Percentiles rank a stretch among this genome's conserved stretches.
These are phyloP conservation scores for Seriola rivoliana DNA, from an alignment of 2,113 vertebrate genomes.

Conservation along the genomic window DNA sequence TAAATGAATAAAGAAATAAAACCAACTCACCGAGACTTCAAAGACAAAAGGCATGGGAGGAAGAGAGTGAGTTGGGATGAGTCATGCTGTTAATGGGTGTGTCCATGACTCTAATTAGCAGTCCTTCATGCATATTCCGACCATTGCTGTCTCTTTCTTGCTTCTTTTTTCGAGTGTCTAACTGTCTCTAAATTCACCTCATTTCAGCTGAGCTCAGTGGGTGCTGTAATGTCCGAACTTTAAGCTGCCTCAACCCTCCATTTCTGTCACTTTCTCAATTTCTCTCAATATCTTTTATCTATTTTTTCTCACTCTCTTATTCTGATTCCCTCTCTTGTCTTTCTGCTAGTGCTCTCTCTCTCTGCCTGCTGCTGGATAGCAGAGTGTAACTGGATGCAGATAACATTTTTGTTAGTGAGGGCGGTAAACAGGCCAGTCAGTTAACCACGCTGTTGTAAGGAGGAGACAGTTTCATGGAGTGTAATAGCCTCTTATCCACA, in stretches of 20 bases:
- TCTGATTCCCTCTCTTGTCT: background rate
- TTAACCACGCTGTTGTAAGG: constrained; percentile 17
- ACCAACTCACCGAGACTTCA: constrained; percentile 69
- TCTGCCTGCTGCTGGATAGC: constrained; percentile 33
- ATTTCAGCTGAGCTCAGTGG: constrained; percentile 3
- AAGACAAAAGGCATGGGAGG: constrained; percentile 61
- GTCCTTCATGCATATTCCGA: constrained; percentile 64
- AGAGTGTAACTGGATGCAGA: constrained; percentile 47
- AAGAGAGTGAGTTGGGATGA: constrained; percentile 53
- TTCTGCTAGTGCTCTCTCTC: constrained; percentile 19
- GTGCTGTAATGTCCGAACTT: background rate
- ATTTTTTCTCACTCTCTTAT: background rate
- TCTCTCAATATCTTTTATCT: background rate
- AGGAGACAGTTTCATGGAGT: background rate
- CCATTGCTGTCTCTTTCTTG: constrained; percentile 1
- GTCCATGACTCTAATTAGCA: constrained; percentile 71
- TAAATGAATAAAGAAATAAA: constrained; percentile 72
- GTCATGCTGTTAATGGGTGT: constrained; percentile 63
- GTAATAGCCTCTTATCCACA: background rate
- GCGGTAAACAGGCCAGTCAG: constrained; percentile 32
- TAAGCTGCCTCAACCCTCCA: background rate
- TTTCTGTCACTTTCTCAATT: constrained; percentile 1
- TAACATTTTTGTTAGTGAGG: constrained; percentile 6
- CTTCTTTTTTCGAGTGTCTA: background rate
- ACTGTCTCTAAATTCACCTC: background rate